Conservation (phyloP, 2,113 vertebrate genomes). For the Lucifuga dentata region DNA sequence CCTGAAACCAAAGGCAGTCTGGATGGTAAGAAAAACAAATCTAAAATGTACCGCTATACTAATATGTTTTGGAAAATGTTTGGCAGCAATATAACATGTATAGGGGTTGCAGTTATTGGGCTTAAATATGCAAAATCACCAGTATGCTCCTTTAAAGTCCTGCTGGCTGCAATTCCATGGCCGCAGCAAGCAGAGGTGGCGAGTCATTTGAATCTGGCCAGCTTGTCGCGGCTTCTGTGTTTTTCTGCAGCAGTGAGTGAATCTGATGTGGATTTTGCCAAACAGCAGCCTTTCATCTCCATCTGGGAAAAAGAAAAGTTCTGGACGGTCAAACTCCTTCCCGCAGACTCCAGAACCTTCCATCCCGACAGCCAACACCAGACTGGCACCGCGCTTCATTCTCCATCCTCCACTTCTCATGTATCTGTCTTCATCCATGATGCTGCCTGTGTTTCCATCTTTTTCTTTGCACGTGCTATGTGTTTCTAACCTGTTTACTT, state of each 20-base stretch:
- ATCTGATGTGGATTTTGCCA: constrained; percentile 15
- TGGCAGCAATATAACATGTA: no score
- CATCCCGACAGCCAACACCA: constrained; percentile 9
- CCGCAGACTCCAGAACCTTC: constrained; percentile 13
- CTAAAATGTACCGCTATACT: no score
- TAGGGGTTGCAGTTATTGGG: no score
- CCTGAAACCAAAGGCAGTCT: no score
- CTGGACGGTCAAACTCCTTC: constrained; percentile 30
- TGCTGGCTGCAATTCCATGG: constrained; percentile 44
- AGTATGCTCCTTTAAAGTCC: no score
- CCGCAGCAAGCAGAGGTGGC: constrained; percentile 64
- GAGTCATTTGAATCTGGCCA: constrained; percentile 57
- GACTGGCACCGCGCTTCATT: constrained; percentile 13
- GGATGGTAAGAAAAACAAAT: no score
- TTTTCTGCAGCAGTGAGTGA: constrained; percentile 44
- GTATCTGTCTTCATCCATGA: constrained; percentile 32
- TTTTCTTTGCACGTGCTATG: constrained; percentile 21
- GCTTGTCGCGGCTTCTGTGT: constrained; percentile 52
- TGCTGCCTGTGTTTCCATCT: constrained; percentile 27
- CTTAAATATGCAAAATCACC: no score
- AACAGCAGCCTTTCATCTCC: constrained; percentile 50
- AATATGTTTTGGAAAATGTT: no score
- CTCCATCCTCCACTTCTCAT: constrained; percentile 33
- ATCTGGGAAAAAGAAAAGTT: constrained; percentile 28
- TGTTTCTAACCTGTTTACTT: constrained; percentile 17